Conservation (phyloP, 53 echinoderm and acorn worm species). For the Echinarachnius parma region DNA sequence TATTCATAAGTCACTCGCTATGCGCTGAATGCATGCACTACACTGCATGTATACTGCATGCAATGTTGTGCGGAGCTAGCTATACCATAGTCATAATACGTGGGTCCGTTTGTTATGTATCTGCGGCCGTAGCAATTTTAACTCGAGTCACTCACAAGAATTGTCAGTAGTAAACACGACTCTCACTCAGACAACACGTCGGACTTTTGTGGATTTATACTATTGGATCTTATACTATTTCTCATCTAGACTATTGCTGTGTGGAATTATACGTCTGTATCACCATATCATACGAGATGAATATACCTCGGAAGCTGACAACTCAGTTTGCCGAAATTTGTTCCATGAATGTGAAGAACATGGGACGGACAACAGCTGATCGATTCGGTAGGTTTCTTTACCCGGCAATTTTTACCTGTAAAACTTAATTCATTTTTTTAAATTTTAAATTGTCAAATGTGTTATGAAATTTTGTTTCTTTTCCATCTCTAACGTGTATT, state of each 20-base stretch:
- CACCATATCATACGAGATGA: constrained; percentile 66
- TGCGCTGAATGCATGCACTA: not conserved
- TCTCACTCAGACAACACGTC: not conserved
- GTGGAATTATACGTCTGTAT: constrained; percentile 4
- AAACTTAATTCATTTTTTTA: not conserved
- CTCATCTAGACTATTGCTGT: not conserved
- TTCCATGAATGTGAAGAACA: constrained; percentile 90
- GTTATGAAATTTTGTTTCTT: not conserved
- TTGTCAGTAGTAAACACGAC: constrained; percentile 47
- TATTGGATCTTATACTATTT: constrained; percentile 26
- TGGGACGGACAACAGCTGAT: constrained; percentile 65
- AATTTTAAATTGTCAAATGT: not conserved
- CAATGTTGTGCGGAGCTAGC: constrained; percentile 21
- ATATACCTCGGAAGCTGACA: constrained; percentile 92
- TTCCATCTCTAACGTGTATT: too few relatives aligned
- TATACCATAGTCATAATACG: too few relatives aligned
- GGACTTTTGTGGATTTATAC: constrained; percentile 28
- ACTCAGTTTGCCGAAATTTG: constrained; percentile 90
- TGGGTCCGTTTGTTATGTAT: constrained; percentile 12
- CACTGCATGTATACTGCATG: not conserved
- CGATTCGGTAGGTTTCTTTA: constrained; percentile 69
- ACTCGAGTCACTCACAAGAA: constrained; percentile 41
- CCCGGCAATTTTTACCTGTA: not conserved
- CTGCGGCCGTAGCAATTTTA: constrained; percentile 40
- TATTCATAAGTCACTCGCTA: constrained; percentile 22